Evolutionary conservation across 2,113 vertebrate species (phyloP).

Genomic region (Psammodynastes pulverulentus): DNA sequence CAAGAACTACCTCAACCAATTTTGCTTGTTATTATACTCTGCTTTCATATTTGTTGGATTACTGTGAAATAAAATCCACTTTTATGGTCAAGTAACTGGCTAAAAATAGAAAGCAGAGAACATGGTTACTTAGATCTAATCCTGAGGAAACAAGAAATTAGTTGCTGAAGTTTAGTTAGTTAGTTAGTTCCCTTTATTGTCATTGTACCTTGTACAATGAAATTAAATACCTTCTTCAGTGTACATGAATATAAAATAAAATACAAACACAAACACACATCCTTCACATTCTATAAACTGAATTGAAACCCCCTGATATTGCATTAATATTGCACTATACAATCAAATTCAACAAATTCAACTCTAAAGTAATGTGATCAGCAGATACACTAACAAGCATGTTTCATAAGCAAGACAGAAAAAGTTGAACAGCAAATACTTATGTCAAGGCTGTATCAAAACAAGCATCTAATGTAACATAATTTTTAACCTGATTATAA

Average conservation of each 20-base stretch:
- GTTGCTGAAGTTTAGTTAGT: not conserved
- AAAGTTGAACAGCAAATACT: conserved; percentile 16
- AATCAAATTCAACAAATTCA: too few relatives aligned
- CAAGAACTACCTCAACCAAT: not conserved
- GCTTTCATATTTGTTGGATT: not conserved
- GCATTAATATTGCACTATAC: too few relatives aligned
- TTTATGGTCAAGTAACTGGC: not conserved
- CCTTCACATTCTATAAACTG: too few relatives aligned
- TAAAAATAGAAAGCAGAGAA: not conserved
- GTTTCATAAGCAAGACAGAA: conserved; percentile 37
- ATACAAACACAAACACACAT: too few relatives aligned
- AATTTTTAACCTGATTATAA: not conserved
- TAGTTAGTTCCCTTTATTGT: too few relatives aligned
- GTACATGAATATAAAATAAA: too few relatives aligned
- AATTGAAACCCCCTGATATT: too few relatives aligned
- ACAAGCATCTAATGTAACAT: not conserved
- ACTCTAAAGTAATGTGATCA: conserved; percentile 22
- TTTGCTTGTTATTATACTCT: not conserved
- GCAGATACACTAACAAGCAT: conserved; percentile 1
- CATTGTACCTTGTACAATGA: too few relatives aligned
- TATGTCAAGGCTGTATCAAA: not conserved
- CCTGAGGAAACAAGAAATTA: not conserved
- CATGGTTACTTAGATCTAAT: not conserved
- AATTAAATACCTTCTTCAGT: too few relatives aligned
- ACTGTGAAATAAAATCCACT: not conserved